Evolutionary conservation across 2,797 vertebrate species (phyloP).

Genomic region (Synaphobranchus kaupii): DNA sequence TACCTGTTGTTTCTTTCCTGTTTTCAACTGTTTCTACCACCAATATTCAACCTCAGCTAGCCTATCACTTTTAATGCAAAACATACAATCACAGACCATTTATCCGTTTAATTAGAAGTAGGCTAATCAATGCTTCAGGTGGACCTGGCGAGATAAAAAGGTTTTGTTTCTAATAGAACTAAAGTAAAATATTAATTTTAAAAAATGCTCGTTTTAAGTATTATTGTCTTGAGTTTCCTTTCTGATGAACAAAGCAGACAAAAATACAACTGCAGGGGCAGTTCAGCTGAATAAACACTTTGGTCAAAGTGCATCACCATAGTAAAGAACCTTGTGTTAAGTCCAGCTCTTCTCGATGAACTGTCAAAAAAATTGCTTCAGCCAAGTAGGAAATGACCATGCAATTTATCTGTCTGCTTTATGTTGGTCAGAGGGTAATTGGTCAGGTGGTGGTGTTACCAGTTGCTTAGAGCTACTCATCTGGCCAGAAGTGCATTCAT

Average conservation of each 20-base stretch:
- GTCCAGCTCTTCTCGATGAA: not conserved
- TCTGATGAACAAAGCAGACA: not conserved
- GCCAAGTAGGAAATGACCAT: not conserved
- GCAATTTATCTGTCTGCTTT: conserved; percentile 6
- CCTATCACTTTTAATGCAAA: not conserved
- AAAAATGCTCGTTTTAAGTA: not conserved
- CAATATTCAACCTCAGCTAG: not conserved
- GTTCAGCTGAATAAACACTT: not conserved
- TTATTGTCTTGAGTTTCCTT: not conserved
- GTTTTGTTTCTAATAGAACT: not conserved
- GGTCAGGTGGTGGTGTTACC: not conserved
- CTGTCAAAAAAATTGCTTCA: not conserved
- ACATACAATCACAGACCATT: not conserved
- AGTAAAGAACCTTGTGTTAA: not conserved
- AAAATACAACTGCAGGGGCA: not conserved
- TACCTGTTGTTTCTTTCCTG: not conserved
- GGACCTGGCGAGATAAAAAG: not conserved
- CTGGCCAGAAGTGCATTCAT: not conserved
- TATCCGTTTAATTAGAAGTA: not conserved
- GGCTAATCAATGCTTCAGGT: not conserved
- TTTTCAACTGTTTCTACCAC: not conserved
- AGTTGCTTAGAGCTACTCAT: not conserved
- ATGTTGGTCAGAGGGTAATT: not conserved
- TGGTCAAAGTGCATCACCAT: not conserved
- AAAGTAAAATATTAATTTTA: not conserved